Evolutionary conservation across 2,888 invertebrate genomes (phyloP).

Genomic region (Mechanitis mazaeus): DNA sequence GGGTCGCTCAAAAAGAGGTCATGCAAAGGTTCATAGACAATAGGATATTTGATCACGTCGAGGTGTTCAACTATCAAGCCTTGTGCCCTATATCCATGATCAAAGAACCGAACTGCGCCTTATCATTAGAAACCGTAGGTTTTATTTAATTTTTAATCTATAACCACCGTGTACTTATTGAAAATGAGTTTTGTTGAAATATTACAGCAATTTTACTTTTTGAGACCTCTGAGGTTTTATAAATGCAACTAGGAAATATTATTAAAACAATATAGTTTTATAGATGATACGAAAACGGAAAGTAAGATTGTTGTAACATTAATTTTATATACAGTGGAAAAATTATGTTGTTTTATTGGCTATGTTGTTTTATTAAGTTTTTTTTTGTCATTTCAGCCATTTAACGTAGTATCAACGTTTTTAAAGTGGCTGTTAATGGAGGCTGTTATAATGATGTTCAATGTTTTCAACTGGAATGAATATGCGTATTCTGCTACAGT

Average conservation of each 20-base stretch:
- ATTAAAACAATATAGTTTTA: too few species aligned
- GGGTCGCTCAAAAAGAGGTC: constrained; percentile 85
- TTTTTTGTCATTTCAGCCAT: constrained; percentile 58
- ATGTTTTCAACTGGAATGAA: constrained; percentile 46
- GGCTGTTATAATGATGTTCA: constrained; percentile 44
- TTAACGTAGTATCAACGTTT: constrained; percentile 48
- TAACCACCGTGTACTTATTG: too few species aligned
- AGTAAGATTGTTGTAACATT: too few species aligned
- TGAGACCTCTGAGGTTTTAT: too few species aligned
- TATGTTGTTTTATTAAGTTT: not conserved
- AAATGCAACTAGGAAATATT: too few species aligned
- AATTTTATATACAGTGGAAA: too few species aligned
- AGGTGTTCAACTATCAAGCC: constrained; percentile 91
- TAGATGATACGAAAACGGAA: too few species aligned
- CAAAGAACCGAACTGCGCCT: constrained; percentile 42
- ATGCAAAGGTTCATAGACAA: constrained; percentile 84
- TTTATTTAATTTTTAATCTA: not conserved
- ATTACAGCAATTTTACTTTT: too few species aligned
- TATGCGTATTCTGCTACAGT: constrained; percentile 41
- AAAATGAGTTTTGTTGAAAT: too few species aligned
- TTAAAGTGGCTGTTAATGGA: constrained; percentile 59
- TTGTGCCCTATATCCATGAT: constrained; percentile 74
- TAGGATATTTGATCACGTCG: constrained; percentile 83
- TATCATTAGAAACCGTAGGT: constrained; percentile 50
- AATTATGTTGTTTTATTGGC: not conserved